Percentiles rank a stretch among this genome's conserved stretches.
Conservation (phyloP, 2,797 vertebrate species). For the Neosilurus mollespiculum region DNA sequence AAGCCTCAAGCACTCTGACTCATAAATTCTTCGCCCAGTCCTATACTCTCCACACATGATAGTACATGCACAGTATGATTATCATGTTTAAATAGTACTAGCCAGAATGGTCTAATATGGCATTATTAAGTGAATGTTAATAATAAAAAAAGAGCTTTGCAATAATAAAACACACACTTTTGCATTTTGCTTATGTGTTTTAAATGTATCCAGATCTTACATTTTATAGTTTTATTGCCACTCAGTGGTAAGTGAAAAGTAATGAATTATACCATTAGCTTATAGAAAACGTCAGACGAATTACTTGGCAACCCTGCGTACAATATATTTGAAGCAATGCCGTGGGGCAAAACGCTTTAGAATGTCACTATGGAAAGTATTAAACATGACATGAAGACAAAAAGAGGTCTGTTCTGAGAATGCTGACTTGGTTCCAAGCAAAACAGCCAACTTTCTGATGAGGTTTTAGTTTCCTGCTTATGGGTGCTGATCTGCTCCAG, state of each 20-base stretch:
- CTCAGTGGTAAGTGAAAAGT: background rate
- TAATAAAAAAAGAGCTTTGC: background rate
- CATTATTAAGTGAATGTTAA: background rate
- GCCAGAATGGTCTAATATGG: background rate
- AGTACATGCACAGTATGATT: background rate
- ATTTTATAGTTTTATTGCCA: background rate
- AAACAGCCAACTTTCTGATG: slow-evolving; percentile 35
- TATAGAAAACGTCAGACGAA: background rate
- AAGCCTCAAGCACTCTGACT: background rate
- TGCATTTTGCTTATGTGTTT: background rate
- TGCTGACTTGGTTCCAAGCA: slow-evolving; percentile 37
- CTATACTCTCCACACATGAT: background rate
- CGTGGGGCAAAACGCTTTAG: slow-evolving; percentile 4
- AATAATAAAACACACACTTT: background rate
- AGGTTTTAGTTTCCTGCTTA: slow-evolving; percentile 44
- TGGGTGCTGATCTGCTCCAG: slow-evolving; percentile 42
- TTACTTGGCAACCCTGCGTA: background rate
- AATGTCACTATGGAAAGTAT: slow-evolving; percentile 26
- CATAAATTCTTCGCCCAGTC: background rate
- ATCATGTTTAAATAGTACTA: background rate
- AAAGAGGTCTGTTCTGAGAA: slow-evolving; percentile 52
- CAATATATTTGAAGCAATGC: background rate
- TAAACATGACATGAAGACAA: slow-evolving; percentile 40
- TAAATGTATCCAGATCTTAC: background rate
- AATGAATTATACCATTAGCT: background rate